Percentiles rank a stretch among this genome's conserved stretches.
phyloP scores from a whole-genome alignment of 2,113 vertebrate species.

The Pollimyrus isidori region DNA sequence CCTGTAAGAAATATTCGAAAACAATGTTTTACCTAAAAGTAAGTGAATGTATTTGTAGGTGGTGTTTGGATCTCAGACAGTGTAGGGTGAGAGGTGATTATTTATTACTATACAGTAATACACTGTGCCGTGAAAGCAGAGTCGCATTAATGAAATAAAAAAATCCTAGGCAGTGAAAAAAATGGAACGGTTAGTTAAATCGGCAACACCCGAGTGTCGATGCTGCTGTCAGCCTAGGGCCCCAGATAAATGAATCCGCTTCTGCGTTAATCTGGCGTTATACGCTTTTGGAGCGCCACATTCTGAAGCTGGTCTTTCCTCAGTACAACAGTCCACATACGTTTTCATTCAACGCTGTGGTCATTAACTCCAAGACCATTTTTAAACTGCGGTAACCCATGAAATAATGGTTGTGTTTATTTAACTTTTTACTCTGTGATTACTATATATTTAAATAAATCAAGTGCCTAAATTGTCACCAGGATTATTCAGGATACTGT shows the following conservation, averaged over 20 bases:
- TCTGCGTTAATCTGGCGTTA: not conserved
- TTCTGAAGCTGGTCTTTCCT: not conserved
- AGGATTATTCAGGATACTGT: not conserved
- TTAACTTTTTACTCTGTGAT: not conserved
- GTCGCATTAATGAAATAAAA: not conserved
- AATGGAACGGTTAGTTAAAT: not conserved
- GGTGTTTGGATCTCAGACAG: not conserved
- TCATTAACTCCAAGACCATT: not conserved
- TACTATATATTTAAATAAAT: too few relatives aligned
- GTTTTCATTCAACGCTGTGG: not conserved
- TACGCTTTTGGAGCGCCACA: not conserved
- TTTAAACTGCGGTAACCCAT: not conserved
- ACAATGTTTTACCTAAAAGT: not conserved
- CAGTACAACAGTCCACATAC: not conserved
- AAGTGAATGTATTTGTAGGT: not conserved
- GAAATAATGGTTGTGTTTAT: not conserved
- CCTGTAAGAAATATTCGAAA: not conserved
- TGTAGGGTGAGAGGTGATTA: not conserved
- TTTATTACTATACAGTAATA: not conserved
- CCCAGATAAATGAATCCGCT: not conserved
- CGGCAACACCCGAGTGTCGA: not conserved
- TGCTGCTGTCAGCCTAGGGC: not conserved
- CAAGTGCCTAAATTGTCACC: not conserved
- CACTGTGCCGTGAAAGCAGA: not conserved
- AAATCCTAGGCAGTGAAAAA: not conserved